Base-by-base conservation (phyloP, 1,140 invertebrate species). In the Orchesella cincta region DNA sequence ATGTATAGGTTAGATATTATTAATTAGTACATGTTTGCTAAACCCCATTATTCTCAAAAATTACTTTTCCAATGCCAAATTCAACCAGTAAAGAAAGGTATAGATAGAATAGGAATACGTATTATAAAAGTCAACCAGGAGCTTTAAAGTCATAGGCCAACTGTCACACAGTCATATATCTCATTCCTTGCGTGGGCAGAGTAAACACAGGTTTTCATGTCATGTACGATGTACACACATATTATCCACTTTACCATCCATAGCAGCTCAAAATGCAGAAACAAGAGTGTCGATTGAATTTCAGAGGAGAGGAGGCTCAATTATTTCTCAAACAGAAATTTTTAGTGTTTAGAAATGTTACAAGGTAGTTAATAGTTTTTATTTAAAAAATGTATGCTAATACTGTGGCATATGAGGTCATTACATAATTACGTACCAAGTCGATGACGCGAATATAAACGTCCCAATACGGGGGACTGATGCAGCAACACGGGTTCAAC, bases 401-500 rank as follows among this genome's bases (percentile, higher is more conserved):
- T 23, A 23, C 26, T 12, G 3, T 23, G n/a, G 23, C 54, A 14
- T 57, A 23, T 5, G 26, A 14, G 54, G 5, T 18, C 8, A 57
- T 16, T 12, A 57, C 12, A 57, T 57, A 57, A 8, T 39, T 39
- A 23, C 20, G 36, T 46, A 73, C 71, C 71, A 73, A 23, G 29
- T 73, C 71, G n/a, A 2, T 39, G n/a, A n/a, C 2, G 14, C 71
- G 35, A 73, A 51, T 12, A 36, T 28, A 16, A 73, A 73, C 20
- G 36, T 28, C 34, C 71, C 71, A 31, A 73, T 73, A 5, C 71
- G 34, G 34, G n/a, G 71, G 71, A 29, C 35, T 46, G 14, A 73
- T 3, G 29, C 71, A 73, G 71, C 71, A 73, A 23, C 71, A 73
- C 18, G 71, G 71, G 46, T 73, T 73, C 39, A 73, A 73, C 71